These are phyloP conservation scores for Erpobdella octoculata DNA, from an alignment of 2,888 invertebrate species.

Conservation along the genomic window DNA sequence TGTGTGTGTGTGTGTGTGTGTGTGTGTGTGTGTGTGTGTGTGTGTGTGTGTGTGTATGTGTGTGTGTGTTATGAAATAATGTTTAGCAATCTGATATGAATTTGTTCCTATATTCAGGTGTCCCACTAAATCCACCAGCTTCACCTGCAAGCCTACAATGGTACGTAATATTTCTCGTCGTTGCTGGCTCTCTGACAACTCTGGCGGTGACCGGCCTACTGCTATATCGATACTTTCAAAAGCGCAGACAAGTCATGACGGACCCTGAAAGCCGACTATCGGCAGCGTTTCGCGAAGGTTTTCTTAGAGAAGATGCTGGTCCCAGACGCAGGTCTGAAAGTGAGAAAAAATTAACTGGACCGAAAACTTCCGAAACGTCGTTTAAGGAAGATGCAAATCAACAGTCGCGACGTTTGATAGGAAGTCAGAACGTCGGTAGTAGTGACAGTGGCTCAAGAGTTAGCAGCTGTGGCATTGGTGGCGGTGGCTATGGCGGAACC, in stretches of 20 bases:
- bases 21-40: neutral
- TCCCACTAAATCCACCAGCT: no score
- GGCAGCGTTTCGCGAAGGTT: constrained; percentile 49
- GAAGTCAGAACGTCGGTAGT: neutral
- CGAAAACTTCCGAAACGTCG: neutral
- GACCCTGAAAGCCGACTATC: constrained; percentile 45
- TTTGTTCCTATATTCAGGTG: neutral
- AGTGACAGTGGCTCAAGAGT: neutral
- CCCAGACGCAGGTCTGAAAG: constrained; percentile 5
- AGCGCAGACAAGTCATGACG: constrained; percentile 56
- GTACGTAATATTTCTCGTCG: neutral
- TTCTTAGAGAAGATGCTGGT: constrained; percentile 38
- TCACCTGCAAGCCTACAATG: no score
- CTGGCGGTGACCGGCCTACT: neutral
- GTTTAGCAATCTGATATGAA: neutral
- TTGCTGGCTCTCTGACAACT: neutral
- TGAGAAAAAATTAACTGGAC: neutral
- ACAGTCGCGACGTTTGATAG: neutral
- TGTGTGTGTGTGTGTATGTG: neutral
- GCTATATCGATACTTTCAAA: neutral
- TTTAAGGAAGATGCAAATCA: neutral
- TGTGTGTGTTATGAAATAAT: no score
- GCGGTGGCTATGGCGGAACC: neutral
- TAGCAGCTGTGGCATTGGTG: no score
- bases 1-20: constrained; percentile 15